Evolutionary conservation across 1,140 invertebrate species (phyloP).

Genomic region (Stegodyphus dumicola): DNA sequence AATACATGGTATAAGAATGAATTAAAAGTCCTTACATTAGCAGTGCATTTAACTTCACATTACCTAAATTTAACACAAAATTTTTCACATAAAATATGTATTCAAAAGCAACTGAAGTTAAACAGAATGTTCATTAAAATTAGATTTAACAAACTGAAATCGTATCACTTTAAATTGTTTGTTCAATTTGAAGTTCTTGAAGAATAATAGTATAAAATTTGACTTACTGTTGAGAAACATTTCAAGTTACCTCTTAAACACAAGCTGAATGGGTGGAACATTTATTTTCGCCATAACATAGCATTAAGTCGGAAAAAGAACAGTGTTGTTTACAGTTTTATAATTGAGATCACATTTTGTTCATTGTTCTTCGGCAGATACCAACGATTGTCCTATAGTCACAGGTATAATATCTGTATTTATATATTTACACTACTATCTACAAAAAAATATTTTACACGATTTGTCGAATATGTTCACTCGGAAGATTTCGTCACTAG

Average conservation of each 20-base stretch:
- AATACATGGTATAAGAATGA: too few relatives aligned
- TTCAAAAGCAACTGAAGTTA: too few relatives aligned
- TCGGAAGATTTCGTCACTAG: constrained; percentile 17
- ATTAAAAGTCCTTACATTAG: too few relatives aligned
- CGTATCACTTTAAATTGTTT: too few relatives aligned
- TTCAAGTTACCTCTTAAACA: neutral
- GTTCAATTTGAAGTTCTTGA: too few relatives aligned
- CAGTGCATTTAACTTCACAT: too few relatives aligned
- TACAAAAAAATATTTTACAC: neutral
- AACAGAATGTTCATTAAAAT: too few relatives aligned
- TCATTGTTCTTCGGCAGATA: neutral
- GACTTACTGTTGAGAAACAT: neutral
- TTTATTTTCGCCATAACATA: neutral
- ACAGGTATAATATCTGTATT: neutral
- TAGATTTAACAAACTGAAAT: too few relatives aligned
- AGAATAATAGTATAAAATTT: neutral
- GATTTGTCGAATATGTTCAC: neutral
- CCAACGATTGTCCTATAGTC: too few relatives aligned
- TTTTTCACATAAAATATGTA: too few relatives aligned
- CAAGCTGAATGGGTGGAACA: neutral
- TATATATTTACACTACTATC: neutral
- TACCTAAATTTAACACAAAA: too few relatives aligned
- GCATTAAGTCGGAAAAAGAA: neutral
- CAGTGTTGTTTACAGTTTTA: too few relatives aligned
- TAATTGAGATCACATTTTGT: neutral